A percentile compares a stretch with the other conserved stretches of the same genome.
Conservation (phyloP, 2,888 invertebrate species). For the Cheilosia pagana region DNA sequence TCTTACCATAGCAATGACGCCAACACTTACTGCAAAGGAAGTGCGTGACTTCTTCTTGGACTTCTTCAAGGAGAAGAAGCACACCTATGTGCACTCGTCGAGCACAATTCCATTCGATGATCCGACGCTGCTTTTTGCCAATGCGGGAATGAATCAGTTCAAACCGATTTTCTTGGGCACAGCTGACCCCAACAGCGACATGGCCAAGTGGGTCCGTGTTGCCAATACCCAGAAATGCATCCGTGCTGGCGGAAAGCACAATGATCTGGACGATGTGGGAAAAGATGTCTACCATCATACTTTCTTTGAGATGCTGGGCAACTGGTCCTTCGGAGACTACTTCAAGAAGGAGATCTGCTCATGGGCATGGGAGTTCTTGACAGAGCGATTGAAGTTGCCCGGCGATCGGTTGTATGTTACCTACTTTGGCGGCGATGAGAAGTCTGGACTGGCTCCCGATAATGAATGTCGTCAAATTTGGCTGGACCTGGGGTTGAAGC, state of each 20-base stretch:
- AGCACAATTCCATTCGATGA: slow-evolving; percentile 99
- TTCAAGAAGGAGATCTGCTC: slow-evolving; percentile 98
- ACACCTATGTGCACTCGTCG: slow-evolving; percentile 98
- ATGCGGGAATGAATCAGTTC: slow-evolving; percentile 99
- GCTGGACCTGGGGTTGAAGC: slow-evolving; percentile 90
- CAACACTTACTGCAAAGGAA: slow-evolving; percentile 86
- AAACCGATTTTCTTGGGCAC: slow-evolving; percentile 99
- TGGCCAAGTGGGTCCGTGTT: slow-evolving; percentile 94
- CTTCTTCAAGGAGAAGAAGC: slow-evolving; percentile 94
- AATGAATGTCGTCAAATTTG: slow-evolving; percentile 93
- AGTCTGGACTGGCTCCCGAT: slow-evolving; percentile 94
- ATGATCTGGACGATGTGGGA: slow-evolving; percentile 99
- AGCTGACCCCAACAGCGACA: slow-evolving; percentile 97
- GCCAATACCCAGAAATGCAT: slow-evolving; percentile 99
- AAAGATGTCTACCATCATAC: slow-evolving; percentile 99
- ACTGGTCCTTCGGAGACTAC: slow-evolving; percentile 99
- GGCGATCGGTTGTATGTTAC: slow-evolving; percentile 97
- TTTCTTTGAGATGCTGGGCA: slow-evolving; percentile 99
- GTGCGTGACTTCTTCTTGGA: slow-evolving; percentile 94
- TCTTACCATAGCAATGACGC: slow-evolving; percentile 50
- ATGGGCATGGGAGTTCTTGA: slow-evolving; percentile 99
- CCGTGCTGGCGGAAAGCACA: slow-evolving; percentile 99
- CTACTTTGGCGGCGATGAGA: slow-evolving; percentile 97
- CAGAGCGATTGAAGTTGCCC: slow-evolving; percentile 90
- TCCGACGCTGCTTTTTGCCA: slow-evolving; percentile 98